Evolutionary conservation across 2,797 vertebrate genomes (phyloP), one percentile per base, ranked within the genome.

Genomic region (Poeciliopsis infans): DNA sequence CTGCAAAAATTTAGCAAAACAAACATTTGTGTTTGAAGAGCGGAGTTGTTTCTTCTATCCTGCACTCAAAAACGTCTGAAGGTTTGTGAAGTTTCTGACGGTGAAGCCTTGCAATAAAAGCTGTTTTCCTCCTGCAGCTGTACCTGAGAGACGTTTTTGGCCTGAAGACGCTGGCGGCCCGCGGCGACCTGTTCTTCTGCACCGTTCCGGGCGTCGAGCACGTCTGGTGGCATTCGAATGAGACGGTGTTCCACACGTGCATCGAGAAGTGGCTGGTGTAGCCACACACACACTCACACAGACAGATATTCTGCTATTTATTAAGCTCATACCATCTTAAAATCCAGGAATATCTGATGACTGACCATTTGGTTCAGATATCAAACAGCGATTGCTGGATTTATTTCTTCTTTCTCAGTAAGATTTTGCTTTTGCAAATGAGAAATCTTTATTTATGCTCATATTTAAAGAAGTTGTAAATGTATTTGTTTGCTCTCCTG

Each of bases 211-310:
- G 96, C 0, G 95, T 98, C 4, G 51, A 91, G 53, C 97, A 98
- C 76, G 88, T 96, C 0, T 83, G 66, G 80, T 98, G 97, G 97
- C 97, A 98, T 88, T 97, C 97, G 3, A 98, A 98, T 25, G 94
- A 96, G 78, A 97, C 97, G 0, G 97, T 98, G 15, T 98, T 96
- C 74, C 94, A 95, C 57, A 74, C 71, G 45, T 98, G 96, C 86
- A 97, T 98, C 15, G 95, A 96, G 82, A 97, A 96, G 31, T 98
- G 97, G 97, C 96, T 98, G 57, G 94, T 94, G 59, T 98, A 95
- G 92, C 84, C 28, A 72, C 49, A 47, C 31, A 79, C 39, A 47
- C 41, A 47, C 46, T 51, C 53, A 47, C 41, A 61, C 51, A 68
- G 53, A 59, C 46, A 71, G 31, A 71, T n/a, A 13, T 39, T 43